A percentile compares a stretch with the other conserved stretches of the same genome.
These are phyloP conservation scores for Galleria mellonella DNA, from an alignment of 1,140 invertebrate genomes.

Conservation along the genomic window DNA sequence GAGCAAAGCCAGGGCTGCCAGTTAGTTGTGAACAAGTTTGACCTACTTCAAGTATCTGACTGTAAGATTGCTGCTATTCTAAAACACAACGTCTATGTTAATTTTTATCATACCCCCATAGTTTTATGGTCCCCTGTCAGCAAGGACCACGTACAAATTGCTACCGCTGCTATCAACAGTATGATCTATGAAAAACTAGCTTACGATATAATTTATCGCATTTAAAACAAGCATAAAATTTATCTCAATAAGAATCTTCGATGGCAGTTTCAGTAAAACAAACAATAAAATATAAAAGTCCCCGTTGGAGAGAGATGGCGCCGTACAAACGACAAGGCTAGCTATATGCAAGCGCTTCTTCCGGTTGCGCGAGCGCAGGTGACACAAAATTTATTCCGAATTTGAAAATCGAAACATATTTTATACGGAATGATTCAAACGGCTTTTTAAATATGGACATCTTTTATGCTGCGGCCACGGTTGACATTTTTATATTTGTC, in stretches of 20 bases:
- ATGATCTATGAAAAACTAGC: conserved; percentile 48
- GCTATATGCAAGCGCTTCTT: conserved; percentile 36
- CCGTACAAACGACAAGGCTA: conserved; percentile 6
- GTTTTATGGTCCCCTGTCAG: conserved; percentile 45
- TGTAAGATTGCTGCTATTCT: too few relatives aligned
- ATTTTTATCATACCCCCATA: conserved; percentile 11
- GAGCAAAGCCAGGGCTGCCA: too few relatives aligned
- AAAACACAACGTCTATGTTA: not conserved
- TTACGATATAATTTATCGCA: conserved; percentile 56
- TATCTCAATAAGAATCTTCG: conserved; percentile 57
- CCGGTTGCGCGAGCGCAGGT: conserved; percentile 65
- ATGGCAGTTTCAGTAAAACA: conserved; percentile 39
- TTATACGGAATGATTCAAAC: conserved; percentile 66
- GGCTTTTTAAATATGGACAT: conserved; percentile 71
- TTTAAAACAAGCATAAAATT: conserved; percentile 62
- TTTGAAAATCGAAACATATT: conserved; percentile 69
- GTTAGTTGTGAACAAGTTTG: too few relatives aligned
- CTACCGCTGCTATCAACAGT: conserved; percentile 34
- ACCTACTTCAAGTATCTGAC: too few relatives aligned
- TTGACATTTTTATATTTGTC: conserved; percentile 71
- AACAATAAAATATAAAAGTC: conserved; percentile 51
- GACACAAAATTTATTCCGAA: conserved; percentile 72
- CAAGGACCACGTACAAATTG: conserved; percentile 43
- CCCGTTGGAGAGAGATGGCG: conserved; percentile 27
- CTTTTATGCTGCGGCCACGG: conserved; percentile 56